Base-by-base conservation (phyloP, 2,797 vertebrate genomes). In the Rhinophrynus dorsalis region DNA sequence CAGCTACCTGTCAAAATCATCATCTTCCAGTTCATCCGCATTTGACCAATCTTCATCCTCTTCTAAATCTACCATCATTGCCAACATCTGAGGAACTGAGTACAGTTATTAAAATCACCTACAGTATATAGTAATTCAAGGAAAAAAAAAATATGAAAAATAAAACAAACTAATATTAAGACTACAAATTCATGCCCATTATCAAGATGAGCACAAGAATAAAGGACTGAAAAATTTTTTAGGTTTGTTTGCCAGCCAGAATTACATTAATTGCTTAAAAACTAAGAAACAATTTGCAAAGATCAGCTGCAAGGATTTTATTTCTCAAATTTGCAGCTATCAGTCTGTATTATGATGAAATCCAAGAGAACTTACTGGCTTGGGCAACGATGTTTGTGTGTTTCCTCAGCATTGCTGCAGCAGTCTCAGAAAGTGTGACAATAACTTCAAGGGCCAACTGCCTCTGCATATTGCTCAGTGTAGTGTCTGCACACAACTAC, bases 61-160 rank as follows among this genome's bases (percentile, higher is more conserved):
- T 83, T 99, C 97, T 4, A 99, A 87, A 78, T 99, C 97, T 79
- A 99, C 97, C 97, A 99, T 99, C 96, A 99, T 98, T 1, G 96
- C 85, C 80, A 99, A 77, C 97, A 99, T 99, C 80, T 98, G 97
- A 68, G 96, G 97, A 78, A 99, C 97, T 99, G 67, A 77, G n/a
- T n/a, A n/a, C n/a, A n/a, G n/a, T n/a, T n/a, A n/a, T n/a, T n/a
- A n/a, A n/a, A n/a, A n/a, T n/a, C n/a, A n/a, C n/a, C n/a, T n/a
- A 74, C 15, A 38, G 13, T 2, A 38, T 2, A 12, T 8, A 9
- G 13, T 5, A 35, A 8, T 9, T 35, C 32, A 9, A 12, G 9
- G 13, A 15, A 5, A 9, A 2, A 40, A 40, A 26, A 58, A 7
- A 33, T 10, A 11, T 42, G 2, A 42, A 42, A 5, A 42, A n/a